Conservation (phyloP, 1,140 invertebrate species). For the Diploscapter pachys region DNA sequence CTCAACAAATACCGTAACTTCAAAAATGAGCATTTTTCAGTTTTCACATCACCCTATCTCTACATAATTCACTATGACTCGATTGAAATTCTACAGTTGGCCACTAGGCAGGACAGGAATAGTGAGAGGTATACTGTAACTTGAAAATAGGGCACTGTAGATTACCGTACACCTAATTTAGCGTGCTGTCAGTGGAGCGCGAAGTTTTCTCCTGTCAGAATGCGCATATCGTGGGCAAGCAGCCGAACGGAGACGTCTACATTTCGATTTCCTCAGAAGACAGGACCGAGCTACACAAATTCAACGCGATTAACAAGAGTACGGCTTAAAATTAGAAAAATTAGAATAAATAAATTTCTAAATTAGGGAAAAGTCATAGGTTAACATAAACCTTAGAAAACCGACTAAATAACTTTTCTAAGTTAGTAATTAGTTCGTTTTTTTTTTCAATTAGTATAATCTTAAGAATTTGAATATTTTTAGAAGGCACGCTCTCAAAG, state of each 20-base stretch:
- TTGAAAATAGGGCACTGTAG: too few relatives aligned
- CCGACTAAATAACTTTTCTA: too few relatives aligned
- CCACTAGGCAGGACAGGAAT: not conserved
- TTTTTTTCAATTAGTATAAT: too few relatives aligned
- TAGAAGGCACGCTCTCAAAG: too few relatives aligned
- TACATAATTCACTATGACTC: conserved; percentile 37
- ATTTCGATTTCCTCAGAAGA: conserved; percentile 19
- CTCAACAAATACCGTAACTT: not conserved
- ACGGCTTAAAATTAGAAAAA: too few relatives aligned
- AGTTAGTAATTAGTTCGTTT: too few relatives aligned
- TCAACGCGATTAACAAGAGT: too few relatives aligned
- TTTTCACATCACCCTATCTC: conserved; percentile 35
- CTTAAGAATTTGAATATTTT: too few relatives aligned
- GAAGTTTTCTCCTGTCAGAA: conserved; percentile 30
- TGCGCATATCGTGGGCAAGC: conserved; percentile 27
- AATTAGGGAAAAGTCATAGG: too few relatives aligned
- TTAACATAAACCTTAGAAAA: too few relatives aligned
- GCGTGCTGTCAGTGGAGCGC: conserved; percentile 14
- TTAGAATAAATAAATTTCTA: too few relatives aligned
- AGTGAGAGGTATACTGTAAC: conserved; percentile 1
- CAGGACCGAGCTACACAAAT: not conserved
- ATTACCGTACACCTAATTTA: not conserved
- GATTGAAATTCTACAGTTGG: conserved; percentile 32
- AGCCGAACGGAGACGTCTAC: conserved; percentile 19
- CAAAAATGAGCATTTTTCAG: conserved; percentile 15